Percentiles rank a stretch among this genome's conserved stretches.
phyloP scores from a whole-genome alignment of 1,140 invertebrate species.

The Drosophila kepulauana region DNA sequence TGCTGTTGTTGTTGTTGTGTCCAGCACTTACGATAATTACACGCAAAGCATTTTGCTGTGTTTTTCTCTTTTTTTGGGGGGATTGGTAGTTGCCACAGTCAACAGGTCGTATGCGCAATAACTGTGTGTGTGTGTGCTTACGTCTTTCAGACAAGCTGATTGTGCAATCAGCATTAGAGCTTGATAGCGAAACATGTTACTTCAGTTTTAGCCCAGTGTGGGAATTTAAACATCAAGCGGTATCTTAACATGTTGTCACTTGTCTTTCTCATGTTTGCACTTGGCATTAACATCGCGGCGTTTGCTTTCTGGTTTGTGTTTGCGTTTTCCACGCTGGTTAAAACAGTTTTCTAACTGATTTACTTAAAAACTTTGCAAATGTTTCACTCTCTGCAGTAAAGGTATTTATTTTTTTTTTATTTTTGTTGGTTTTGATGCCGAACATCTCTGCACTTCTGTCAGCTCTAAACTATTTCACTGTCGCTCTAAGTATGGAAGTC shows the following conservation, averaged over 20 bases:
- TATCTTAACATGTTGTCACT: slow-evolving; percentile 41
- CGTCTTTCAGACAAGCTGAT: slow-evolving; percentile 30
- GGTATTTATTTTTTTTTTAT: not conserved
- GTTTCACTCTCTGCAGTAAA: slow-evolving; percentile 9
- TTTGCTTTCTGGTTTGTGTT: slow-evolving; percentile 13
- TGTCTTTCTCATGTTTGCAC: slow-evolving; percentile 45
- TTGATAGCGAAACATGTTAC: slow-evolving; percentile 22
- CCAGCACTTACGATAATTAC: slow-evolving; percentile 47
- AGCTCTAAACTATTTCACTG: slow-evolving; percentile 21
- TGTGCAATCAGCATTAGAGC: slow-evolving; percentile 50
- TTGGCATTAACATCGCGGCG: slow-evolving; percentile 36
- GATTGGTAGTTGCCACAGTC: slow-evolving; percentile 11
- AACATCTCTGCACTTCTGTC: slow-evolving; percentile 33
- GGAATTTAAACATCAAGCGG: slow-evolving; percentile 40
- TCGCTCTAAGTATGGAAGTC: not conserved
- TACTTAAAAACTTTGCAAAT: slow-evolving; percentile 31
- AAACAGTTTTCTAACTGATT: slow-evolving; percentile 44
- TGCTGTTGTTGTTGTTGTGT: not conserved
- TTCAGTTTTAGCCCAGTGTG: not conserved
- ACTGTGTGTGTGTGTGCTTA: slow-evolving; percentile 1
- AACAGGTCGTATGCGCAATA: slow-evolving; percentile 54
- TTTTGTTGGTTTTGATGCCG: not conserved
- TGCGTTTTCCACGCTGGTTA: not conserved
- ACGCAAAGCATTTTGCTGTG: slow-evolving; percentile 8
- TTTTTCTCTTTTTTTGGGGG: not conserved